Base-by-base conservation (phyloP, 2,797 vertebrate species). In the Acanthurus tractus region DNA sequence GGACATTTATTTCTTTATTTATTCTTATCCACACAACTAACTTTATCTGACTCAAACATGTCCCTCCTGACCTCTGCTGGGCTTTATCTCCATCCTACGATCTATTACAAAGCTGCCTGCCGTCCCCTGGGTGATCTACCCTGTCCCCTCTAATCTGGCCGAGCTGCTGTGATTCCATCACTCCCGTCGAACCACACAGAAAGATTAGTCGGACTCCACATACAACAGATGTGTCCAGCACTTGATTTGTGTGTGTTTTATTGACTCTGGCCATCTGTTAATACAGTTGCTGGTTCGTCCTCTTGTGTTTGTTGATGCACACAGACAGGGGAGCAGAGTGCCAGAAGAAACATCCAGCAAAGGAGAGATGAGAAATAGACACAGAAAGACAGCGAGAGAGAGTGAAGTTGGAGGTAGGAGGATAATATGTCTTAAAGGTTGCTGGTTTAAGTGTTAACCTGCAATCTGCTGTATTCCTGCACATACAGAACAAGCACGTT, bases 191-290 rank as follows among this genome's bases (percentile, higher is more conserved):
- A 87, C 91, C 89, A 80, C 91, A 89, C 90, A 91, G 88, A 89
- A 89, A 93, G 93, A 94, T 94, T 92, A 94, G 92, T 91, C 84
- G n/a, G 79, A 85, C 90, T 89, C 89, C 75, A 38, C 76, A 69
- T 85, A 70, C 86, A 94, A 87, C 94, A 95, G 94, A 95, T 95
- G 95, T 94, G 92, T 94, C 91, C 85, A 80, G 70, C 75, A 81
- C 90, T 88, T 93, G 92, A 94, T 95, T 93, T 94, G 93, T 94
- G 94, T 89, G 91, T 93, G 90, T 93, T 95, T 95, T 95, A 95
- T 96, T 96, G 95, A 95, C 95, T 95, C 91, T 93, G 92, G 90
- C 94, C 94, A 95, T 95, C 95, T 96, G 95, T 95, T 96, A 95
- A 96, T 96, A 95, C 94, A 95, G 95, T 95, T 95, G 93, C 94